Conservation (phyloP, 2,888 invertebrate genomes). For the Ganaspis brasiliensis region DNA sequence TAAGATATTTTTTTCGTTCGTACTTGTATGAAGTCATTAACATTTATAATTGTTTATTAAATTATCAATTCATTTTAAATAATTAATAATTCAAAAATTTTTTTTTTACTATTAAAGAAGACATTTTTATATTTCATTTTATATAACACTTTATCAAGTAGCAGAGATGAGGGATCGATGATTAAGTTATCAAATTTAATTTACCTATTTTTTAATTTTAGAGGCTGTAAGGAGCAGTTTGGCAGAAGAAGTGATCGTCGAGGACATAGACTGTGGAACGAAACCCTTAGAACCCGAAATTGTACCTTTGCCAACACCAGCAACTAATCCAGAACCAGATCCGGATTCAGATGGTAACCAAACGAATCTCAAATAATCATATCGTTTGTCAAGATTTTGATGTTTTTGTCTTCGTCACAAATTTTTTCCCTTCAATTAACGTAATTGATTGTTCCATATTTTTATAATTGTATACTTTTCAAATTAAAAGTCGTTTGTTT, state of each 20-base stretch:
- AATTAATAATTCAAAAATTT: too few species aligned
- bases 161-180: too few species aligned
- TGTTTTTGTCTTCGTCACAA: conserved; percentile 11
- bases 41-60: too few species aligned
- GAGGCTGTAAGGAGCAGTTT: conserved; percentile 78
- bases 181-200: conserved; percentile 20
- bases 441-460: neutral
- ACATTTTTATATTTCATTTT: too few species aligned
- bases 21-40: too few species aligned
- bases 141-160: too few species aligned
- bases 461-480: conserved; percentile 23
- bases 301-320: conserved; percentile 67
- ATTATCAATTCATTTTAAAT: neutral
- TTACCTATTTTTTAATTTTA: conserved; percentile 52
- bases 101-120: too few species aligned
- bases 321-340: conserved; percentile 64
- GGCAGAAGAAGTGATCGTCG: conserved; percentile 78
- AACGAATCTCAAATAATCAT: conserved; percentile 70
- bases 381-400: conserved; percentile 57
- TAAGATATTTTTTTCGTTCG: too few species aligned
- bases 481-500: neutral
- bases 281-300: conserved; percentile 75
- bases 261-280: conserved; percentile 72
- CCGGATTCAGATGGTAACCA: conserved; percentile 79
- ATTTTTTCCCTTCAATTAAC: neutral